Evolutionary conservation across 2,113 vertebrate species (phyloP).

Genomic region (Podarcis cretensis): DNA sequence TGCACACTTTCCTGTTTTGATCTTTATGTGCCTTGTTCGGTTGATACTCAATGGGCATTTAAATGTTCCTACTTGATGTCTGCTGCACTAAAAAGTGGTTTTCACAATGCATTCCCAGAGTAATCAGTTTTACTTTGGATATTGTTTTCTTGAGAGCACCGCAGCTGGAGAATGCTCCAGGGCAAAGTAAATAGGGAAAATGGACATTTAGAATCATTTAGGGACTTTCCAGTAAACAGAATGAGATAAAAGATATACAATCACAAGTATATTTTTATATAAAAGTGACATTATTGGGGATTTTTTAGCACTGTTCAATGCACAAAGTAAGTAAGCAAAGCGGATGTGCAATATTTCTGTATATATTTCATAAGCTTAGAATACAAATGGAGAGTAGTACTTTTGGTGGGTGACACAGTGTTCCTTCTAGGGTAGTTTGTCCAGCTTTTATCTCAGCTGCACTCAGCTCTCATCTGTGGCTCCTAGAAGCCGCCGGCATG

Average conservation of each 20-base stretch:
- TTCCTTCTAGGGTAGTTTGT: no score
- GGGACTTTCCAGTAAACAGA: background rate
- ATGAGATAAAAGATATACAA: background rate
- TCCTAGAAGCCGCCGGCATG: no score
- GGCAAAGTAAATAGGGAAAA: background rate
- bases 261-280: background rate
- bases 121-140: conserved; percentile 25
- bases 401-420: no score
- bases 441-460: no score
- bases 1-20: background rate
- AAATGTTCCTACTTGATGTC: conserved; percentile 15
- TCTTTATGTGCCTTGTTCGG: background rate
- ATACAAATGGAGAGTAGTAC: no score
- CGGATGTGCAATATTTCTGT: background rate
- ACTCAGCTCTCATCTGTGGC: no score
- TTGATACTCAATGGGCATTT: background rate
- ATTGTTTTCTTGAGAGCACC: background rate
- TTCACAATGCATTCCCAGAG: background rate
- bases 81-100: conserved; percentile 26
- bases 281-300: background rate
- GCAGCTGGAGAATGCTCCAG: background rate
- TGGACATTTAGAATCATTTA: accelerated
- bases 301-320: background rate
- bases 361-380: background rate
- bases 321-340: background rate